Conservation (phyloP, 2,888 invertebrate species). For the Tipula confusa region DNA sequence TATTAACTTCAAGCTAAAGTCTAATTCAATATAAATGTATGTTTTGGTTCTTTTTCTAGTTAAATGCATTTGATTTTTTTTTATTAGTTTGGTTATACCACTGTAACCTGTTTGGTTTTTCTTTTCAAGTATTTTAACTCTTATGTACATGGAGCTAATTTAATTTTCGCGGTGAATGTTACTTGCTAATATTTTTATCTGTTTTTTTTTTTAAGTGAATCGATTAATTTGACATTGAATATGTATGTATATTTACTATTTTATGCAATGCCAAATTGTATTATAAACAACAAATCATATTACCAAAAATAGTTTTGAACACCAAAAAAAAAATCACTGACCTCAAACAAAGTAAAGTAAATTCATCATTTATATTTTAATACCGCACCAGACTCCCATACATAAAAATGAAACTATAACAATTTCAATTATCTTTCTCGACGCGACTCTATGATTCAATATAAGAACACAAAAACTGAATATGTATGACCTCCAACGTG, state of each 20-base stretch:
- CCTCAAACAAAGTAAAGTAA: conserved; percentile 9
- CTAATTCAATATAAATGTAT: neutral
- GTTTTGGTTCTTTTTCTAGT: neutral
- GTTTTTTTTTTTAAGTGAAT: neutral
- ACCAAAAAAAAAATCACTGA: neutral
- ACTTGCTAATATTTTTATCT: neutral
- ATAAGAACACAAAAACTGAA: neutral
- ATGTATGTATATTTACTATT: neutral
- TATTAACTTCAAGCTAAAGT: neutral
- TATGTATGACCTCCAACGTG: neutral
- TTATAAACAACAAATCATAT: neutral
- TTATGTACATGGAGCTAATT: neutral
- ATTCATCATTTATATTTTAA: conserved; percentile 25
- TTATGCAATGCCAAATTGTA: neutral
- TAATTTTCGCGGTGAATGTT: neutral
- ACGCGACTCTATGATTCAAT: conserved; percentile 25
- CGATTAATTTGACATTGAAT: neutral
- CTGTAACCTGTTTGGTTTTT: neutral
- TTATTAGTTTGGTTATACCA: neutral
- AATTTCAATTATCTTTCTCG: neutral
- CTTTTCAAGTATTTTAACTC: neutral
- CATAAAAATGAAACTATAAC: neutral
- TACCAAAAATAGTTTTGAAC: neutral
- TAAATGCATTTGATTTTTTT: neutral
- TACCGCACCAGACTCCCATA: conserved; percentile 4